Percentiles rank a stretch among this genome's conserved stretches.
These are phyloP conservation scores for Chelmon rostratus DNA, from an alignment of 2,797 vertebrate species.

Conservation along the genomic window DNA sequence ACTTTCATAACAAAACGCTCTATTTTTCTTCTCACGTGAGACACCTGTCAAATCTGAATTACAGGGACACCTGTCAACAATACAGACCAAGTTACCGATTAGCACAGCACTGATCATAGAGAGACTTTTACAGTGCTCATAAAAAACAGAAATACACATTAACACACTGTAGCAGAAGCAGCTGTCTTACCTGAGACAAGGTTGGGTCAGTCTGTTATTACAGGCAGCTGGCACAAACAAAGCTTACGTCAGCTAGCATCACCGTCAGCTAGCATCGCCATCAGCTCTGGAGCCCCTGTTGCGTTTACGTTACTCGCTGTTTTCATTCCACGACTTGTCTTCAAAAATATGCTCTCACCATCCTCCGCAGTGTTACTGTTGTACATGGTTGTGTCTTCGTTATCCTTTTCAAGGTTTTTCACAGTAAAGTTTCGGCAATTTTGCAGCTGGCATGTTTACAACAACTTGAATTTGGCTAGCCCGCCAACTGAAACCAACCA, in stretches of 20 bases:
- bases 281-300: too few species aligned
- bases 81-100: background rate
- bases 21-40: background rate
- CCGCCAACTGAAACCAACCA: background rate
- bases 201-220: background rate
- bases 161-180: background rate
- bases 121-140: slow-evolving; percentile 7
- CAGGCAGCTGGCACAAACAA: too few species aligned
- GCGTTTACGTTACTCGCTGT: too few species aligned
- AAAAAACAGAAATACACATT: background rate
- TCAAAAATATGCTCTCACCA: background rate
- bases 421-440: background rate
- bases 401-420: too few species aligned
- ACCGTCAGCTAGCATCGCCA: background rate
- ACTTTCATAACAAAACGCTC: background rate
- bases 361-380: background rate
- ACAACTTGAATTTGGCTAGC: background rate
- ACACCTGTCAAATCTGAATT: slow-evolving; percentile 17
- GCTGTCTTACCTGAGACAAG: slow-evolving; percentile 13
- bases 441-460: background rate
- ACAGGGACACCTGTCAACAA: background rate
- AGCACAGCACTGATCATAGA: background rate
- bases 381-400: background rate
- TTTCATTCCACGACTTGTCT: background rate
- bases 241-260: background rate